Percentiles rank a stretch among this genome's conserved stretches.
These are phyloP conservation scores for Eptatretus atami DNA, from an alignment of 2,797 vertebrate genomes.

Conservation along the genomic window DNA sequence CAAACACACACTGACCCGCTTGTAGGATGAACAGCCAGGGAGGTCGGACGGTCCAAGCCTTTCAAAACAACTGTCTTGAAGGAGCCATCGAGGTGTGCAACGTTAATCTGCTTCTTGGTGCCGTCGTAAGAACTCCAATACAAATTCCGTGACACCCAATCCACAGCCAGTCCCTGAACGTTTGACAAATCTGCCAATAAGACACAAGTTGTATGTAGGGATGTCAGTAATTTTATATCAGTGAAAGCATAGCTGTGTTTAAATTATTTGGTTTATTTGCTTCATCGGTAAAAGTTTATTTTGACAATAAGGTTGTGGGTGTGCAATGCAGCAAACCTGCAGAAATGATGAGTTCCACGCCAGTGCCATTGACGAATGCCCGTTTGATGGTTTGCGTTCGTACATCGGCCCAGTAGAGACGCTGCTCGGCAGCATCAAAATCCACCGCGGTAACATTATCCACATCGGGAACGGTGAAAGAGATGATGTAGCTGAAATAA, in stretches of 20 bases:
- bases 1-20: slow-evolving; percentile 25
- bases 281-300: too few relatives aligned
- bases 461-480: slow-evolving; percentile 76
- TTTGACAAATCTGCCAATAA: slow-evolving; percentile 40
- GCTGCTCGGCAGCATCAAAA: slow-evolving; percentile 57
- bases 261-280: too few relatives aligned
- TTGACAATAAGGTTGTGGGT: too few relatives aligned
- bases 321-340: slow-evolving; percentile 22
- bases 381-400: slow-evolving; percentile 74
- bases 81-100: slow-evolving; percentile 66
- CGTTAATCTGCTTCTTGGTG: slow-evolving; percentile 87
- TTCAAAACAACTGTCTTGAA: slow-evolving; percentile 84
- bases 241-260: not conserved
- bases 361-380: slow-evolving; percentile 82
- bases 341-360: slow-evolving; percentile 67
- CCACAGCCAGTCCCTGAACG: slow-evolving; percentile 58
- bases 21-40: slow-evolving; percentile 48
- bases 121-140: slow-evolving; percentile 89
- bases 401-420: slow-evolving; percentile 90
- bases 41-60: slow-evolving; percentile 66
- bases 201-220: not conserved
- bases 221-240: fast-evolving
- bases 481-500: slow-evolving; percentile 96
- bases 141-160: slow-evolving; percentile 84
- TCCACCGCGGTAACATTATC: slow-evolving; percentile 84